Conservation (phyloP, 2,797 vertebrate genomes). For the Varecia variegata region DNA sequence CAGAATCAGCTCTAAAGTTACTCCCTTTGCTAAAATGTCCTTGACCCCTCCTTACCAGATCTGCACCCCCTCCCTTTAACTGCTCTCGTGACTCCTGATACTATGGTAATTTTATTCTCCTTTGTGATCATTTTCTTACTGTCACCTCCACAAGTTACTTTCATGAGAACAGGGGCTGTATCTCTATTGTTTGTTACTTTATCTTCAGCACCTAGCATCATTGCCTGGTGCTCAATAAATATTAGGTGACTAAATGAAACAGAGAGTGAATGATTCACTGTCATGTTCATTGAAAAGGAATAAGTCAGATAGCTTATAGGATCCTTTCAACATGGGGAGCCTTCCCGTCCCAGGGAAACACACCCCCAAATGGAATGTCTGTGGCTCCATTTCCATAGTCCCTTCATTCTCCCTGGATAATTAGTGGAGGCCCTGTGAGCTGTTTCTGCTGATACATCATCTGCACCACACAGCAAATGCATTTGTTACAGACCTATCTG, state of each 20-base stretch:
- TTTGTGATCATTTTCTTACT: not conserved
- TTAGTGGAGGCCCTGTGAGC: conserved; percentile 54
- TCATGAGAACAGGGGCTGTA: not conserved
- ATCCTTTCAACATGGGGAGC: not conserved
- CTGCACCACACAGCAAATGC: not conserved
- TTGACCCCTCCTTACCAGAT: not conserved
- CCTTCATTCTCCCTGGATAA: conserved; percentile 42
- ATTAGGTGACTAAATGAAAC: not conserved
- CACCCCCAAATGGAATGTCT: not conserved
- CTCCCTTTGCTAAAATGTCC: not conserved
- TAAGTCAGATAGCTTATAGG: not conserved
- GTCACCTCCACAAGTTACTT: not conserved
- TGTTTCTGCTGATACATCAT: conserved; percentile 53
- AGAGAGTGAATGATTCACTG: not conserved
- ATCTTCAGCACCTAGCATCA: not conserved
- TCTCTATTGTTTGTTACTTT: not conserved
- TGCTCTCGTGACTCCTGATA: not conserved
- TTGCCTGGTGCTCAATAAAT: not conserved
- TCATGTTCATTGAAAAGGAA: not conserved
- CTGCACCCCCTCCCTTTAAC: accelerated
- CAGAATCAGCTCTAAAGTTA: not conserved
- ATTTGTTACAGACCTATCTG: conserved; percentile 59
- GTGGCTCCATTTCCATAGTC: not conserved
- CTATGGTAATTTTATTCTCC: not conserved
- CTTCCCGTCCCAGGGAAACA: conserved; percentile 31